Evolutionary conservation across 2,113 vertebrate genomes (phyloP), one percentile per base, ranked within the genome.

Genomic region (Dascyllus trimaculatus): DNA sequence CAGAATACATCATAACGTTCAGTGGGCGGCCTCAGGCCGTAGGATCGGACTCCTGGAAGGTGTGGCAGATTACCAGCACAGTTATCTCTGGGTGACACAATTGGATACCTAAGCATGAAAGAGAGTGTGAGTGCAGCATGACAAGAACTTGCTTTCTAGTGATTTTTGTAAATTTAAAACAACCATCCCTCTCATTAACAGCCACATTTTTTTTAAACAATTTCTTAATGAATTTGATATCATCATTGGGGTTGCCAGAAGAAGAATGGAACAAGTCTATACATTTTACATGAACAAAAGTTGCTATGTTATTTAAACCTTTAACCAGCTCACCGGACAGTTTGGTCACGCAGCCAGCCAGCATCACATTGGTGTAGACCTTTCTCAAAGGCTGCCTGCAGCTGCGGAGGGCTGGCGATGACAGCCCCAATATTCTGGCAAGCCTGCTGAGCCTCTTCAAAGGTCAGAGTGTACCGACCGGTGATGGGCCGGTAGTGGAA

Each of bases 1-100:
- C 98, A 99, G 87, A 97, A 99, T 1, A 97, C 97, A 4, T 99
- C 98, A 0, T 96, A 99, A 32, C 68, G 94, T 84, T 99, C 97
- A 0, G 84, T 88, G 1, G 95, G 92, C 0, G 96, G 95, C 21
- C 95, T 95, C 80, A 96, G 72, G 3, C 98, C 97, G 0, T 98
- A 97, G 0, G 95, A 96, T 78, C 96, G 90, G 75, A 99, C 95
- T 0, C 98, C 97, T 0, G 97, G 96, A 38, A 91, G 88, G 63
- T 89, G 75, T 56, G 94, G 91, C 80, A 96, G 95, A 89, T 98
- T 96, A 15, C 96, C 97, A 66, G 94, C 84, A 29, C 97, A 99
- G 5, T 96, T 96, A 1, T 93, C 95, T 83, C 96, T 93, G 8
- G 96, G 97, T 60, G 92, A 94, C 64, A 97, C 96, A 35, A 98